Evolutionary conservation across 2,113 vertebrate species (phyloP).

Genomic region (Panurus biarmicus): DNA sequence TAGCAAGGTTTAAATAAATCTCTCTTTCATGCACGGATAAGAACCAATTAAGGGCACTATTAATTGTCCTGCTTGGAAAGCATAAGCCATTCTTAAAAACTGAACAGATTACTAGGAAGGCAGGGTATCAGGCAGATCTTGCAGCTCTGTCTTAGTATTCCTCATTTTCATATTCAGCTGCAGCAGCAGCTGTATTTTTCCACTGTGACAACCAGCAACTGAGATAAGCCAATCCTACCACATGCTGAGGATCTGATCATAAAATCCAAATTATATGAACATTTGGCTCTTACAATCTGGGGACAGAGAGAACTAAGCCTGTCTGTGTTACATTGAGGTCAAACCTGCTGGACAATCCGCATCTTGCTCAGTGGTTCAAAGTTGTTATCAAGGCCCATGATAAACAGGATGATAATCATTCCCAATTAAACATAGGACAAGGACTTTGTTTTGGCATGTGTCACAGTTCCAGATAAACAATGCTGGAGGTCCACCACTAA

Average conservation of each 20-base stretch:
- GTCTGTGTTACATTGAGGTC: background rate
- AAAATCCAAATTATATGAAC: background rate
- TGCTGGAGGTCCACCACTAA: background rate
- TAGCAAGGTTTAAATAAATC: background rate
- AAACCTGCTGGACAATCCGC: background rate
- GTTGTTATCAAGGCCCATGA: background rate
- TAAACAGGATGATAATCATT: background rate
- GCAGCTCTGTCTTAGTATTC: background rate
- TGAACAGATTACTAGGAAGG: background rate
- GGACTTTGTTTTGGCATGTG: background rate
- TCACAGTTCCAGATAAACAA: background rate
- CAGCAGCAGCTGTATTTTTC: slow-evolving; percentile 2
- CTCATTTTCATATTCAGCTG: background rate
- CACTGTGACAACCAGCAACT: background rate
- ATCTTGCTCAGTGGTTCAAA: background rate
- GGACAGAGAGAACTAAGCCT: background rate
- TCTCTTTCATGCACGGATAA: background rate
- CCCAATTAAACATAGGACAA: background rate
- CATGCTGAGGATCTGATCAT: background rate
- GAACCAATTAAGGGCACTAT: background rate
- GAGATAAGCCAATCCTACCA: background rate
- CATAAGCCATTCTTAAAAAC: background rate
- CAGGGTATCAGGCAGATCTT: background rate
- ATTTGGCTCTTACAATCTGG: background rate
- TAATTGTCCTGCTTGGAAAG: background rate